These are phyloP conservation scores for Otolemur garnettii DNA, from an alignment of 2,113 vertebrate genomes.

Conservation along the genomic window DNA sequence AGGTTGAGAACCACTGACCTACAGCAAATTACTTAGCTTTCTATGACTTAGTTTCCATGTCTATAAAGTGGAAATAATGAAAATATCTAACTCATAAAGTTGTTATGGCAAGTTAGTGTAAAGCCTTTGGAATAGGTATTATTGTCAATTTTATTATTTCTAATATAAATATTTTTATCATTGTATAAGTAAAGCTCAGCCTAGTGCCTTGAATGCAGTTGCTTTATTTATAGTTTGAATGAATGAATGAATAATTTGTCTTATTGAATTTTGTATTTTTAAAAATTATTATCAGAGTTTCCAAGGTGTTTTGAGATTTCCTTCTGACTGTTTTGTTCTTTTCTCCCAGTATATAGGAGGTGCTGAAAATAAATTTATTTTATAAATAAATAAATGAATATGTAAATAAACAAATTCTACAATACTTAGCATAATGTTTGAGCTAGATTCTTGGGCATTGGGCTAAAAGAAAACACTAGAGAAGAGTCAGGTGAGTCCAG, in stretches of 20 bases:
- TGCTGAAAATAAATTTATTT: background rate
- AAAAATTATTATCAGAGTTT: background rate
- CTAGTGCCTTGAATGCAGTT: constrained; percentile 20
- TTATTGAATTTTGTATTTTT: background rate
- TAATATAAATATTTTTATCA: background rate
- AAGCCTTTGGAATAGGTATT: background rate
- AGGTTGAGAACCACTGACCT: background rate
- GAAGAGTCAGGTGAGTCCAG: background rate
- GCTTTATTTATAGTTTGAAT: constrained; percentile 3
- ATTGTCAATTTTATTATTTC: constrained; percentile 27
- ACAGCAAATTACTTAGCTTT: background rate
- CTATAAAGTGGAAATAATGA: background rate
- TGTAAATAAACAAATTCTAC: background rate
- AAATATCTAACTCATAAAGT: background rate
- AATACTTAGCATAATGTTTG: background rate
- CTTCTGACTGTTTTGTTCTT: constrained; percentile 14
- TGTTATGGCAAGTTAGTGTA: background rate
- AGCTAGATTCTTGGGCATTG: constrained; percentile 22
- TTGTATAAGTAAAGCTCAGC: constrained; percentile 7
- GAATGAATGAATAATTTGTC: background rate
- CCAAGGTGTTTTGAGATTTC: constrained; percentile 39
- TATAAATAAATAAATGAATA: background rate
- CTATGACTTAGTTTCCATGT: background rate
- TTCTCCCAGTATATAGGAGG: background rate
- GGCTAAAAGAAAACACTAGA: background rate